phyloP scores from a whole-genome alignment of 2,888 invertebrate genomes.

The Elegia similella region DNA sequence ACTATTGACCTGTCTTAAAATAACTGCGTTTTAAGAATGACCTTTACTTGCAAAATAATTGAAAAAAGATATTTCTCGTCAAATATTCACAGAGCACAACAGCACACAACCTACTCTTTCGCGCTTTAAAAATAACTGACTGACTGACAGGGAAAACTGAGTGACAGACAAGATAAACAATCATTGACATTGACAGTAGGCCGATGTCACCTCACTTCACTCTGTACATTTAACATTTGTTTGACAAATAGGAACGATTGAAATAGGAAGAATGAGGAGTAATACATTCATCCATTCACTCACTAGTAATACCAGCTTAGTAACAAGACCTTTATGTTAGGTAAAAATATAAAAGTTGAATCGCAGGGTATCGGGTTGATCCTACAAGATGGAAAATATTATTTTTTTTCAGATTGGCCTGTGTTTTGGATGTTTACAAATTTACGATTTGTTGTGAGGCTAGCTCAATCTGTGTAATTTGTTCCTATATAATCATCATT shows the following conservation, averaged over 20 bases:
- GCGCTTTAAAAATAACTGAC: neutral
- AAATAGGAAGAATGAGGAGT: neutral
- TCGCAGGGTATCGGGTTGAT: too few relatives aligned
- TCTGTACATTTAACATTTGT: neutral
- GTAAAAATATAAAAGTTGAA: too few relatives aligned
- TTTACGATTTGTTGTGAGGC: too few relatives aligned
- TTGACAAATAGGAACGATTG: neutral
- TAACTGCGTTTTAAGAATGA: neutral
- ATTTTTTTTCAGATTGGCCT: too few relatives aligned
- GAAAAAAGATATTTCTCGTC: neutral
- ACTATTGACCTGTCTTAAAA: neutral
- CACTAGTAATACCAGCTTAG: neutral
- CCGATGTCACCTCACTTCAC: neutral
- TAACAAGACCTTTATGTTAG: neutral
- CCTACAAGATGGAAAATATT: too few relatives aligned
- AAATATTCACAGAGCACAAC: neutral
- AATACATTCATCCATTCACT: neutral
- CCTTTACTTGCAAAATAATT: too few relatives aligned
- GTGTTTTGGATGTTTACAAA: too few relatives aligned
- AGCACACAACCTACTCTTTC: neutral
- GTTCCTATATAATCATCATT: too few relatives aligned
- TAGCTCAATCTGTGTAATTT: too few relatives aligned
- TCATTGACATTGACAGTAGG: neutral
- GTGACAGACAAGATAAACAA: neutral
- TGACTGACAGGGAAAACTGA: neutral